A percentile compares a stretch with the other conserved stretches of the same genome.
Evolutionary conservation across 1,140 invertebrate genomes (phyloP).

Genomic region (Agraylea sexmaculata): DNA sequence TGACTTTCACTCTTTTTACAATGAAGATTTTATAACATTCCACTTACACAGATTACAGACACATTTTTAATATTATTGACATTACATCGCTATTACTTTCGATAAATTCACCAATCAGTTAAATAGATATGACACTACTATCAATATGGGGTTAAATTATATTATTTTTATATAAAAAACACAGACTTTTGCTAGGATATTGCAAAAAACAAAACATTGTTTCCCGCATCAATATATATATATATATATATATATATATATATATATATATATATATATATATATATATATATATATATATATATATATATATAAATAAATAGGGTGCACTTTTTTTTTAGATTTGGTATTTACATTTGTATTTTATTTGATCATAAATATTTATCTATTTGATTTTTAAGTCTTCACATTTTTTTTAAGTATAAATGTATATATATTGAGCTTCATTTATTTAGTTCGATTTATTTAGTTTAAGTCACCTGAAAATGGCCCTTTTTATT

Average conservation of each 20-base stretch:
- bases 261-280: constrained; percentile 16
- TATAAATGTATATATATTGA: constrained; percentile 1
- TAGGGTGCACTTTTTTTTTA: no score
- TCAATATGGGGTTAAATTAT: no score
- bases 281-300: constrained; percentile 1
- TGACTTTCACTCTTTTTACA: no score
- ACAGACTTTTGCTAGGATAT: constrained; percentile 23
- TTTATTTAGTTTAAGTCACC: constrained; percentile 18
- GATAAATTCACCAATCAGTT: no score
- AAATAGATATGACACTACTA: no score
- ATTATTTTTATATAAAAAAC: constrained; percentile 22
- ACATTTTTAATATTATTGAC: no score
- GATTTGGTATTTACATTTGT: constrained; percentile 1
- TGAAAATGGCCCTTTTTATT: constrained; percentile 20
- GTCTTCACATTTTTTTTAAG: constrained; percentile 18
- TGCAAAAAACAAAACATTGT: constrained; percentile 18
- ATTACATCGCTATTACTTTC: no score
- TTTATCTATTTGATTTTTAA: constrained; percentile 16
- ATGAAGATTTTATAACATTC: no score
- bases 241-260: constrained; percentile 14
- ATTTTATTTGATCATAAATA: constrained; percentile 9
- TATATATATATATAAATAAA: background rate
- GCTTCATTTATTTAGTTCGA: background rate
- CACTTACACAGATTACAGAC: no score
- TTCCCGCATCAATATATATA: constrained; percentile 19